Evolutionary conservation across 1,140 invertebrate genomes (phyloP), one percentile per base, ranked within the genome.

Genomic region (Apolygus lucorum): DNA sequence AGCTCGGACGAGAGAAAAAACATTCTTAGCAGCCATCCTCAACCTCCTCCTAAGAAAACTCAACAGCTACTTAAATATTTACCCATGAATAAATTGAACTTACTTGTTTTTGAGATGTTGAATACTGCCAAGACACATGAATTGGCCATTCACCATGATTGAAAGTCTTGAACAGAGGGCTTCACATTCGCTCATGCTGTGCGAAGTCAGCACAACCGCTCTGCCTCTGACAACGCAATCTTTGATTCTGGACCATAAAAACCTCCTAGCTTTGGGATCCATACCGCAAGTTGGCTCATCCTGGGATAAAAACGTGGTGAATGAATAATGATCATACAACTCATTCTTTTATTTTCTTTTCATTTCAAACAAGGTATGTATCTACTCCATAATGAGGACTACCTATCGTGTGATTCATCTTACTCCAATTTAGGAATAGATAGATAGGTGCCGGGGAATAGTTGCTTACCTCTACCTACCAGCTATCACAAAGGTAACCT

Each of bases 121-220:
- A 21, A 79, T 74, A 52, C 79, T 81, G 11, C 84, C 85, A n/a
- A 85, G 73, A 72, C 84, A 86, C 25, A 77, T 76, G 70, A 86
- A 83, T 52, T 77, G 73, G 2, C 84, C 84, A 72, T 82, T 83
- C 28, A 85, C 83, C 84, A 86, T 86, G 21, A 86, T 84, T 14
- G 82, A 83, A 14, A 86, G 73, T 68, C 81, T 68, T 4, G 79
- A 79, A 70, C 85, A 86, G 0, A 86, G 76, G 1, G 81, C 83
- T 76, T 86, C 84, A 75, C 90, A 91, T 79, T 93, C 91, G 24
- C 85, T 84, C 54, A 88, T 84, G 73, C 86, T 89, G 78, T 90
- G 88, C 21, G 88, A 88, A 4, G 87, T 86, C 8, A 90, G 78
- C 63, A 90, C 80, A 25, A 88, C 83, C 26, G 82, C 83, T 22